A percentile compares a stretch with the other conserved stretches of the same genome.
These are phyloP conservation scores for Cheumatopsyche charites DNA, from an alignment of 1,140 invertebrate species.

Conservation along the genomic window DNA sequence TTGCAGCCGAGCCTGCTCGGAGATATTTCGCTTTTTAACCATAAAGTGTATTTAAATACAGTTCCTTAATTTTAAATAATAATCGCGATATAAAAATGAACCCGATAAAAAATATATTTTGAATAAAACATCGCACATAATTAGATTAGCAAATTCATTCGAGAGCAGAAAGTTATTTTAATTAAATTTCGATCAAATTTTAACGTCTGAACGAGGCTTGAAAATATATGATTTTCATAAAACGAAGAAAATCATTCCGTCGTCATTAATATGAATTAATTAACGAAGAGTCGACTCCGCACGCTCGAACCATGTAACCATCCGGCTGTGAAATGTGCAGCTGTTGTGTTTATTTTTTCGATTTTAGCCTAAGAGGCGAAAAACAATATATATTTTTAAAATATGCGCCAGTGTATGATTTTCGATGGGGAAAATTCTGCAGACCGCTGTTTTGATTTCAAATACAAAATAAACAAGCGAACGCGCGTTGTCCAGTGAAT, in stretches of 20 bases:
- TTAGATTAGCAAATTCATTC: no score
- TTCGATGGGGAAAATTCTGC: neutral
- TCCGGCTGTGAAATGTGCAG: constrained; percentile 9
- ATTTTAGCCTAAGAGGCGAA: no score
- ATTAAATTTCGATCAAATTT: no score
- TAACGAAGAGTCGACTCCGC: neutral
- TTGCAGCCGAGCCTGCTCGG: constrained; percentile 14
- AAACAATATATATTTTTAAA: no score
- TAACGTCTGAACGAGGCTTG: no score
- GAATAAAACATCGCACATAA: neutral
- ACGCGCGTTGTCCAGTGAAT: neutral
- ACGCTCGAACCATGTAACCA: neutral
- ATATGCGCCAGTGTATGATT: no score
- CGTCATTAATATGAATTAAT: constrained; percentile 17
- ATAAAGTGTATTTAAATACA: constrained; percentile 28
- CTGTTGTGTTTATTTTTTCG: neutral
- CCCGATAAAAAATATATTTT: neutral
- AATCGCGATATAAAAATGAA: constrained; percentile 17
- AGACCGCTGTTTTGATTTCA: constrained; percentile 7
- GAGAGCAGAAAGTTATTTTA: no score
- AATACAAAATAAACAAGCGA: constrained; percentile 20
- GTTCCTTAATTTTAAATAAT: constrained; percentile 27
- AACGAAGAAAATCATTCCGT: no score
- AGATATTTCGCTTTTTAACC: constrained; percentile 32
- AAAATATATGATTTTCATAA: no score